Evolutionary conservation across 92 coral and sea anemone species (phyloP).

Genomic region (Umimayanthus chanpuru): DNA sequence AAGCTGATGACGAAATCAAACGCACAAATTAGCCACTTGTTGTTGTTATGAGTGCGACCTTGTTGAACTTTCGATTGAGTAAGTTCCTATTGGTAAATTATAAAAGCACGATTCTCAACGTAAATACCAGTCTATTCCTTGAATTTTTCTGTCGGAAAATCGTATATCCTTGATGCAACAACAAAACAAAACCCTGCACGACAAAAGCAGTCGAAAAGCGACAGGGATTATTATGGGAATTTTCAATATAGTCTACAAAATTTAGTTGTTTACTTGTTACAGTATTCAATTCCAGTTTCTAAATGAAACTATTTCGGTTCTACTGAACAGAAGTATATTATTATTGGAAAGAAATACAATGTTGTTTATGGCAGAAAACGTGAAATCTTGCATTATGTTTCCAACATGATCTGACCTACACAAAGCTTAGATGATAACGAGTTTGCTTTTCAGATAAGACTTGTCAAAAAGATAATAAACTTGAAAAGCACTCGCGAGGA

Average conservation of each 20-base stretch:
- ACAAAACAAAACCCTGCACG: background rate
- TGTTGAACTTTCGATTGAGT: slow-evolving; percentile 32
- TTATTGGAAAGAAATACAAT: background rate
- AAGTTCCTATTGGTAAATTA: slow-evolving; percentile 13
- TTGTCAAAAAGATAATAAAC: slow-evolving; percentile 46
- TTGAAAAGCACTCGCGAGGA: slow-evolving; percentile 41
- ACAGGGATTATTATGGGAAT: background rate
- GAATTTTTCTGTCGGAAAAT: slow-evolving; percentile 15
- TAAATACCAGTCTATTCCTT: background rate
- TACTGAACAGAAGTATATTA: background rate
- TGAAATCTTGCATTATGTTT: background rate
- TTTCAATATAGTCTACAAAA: background rate
- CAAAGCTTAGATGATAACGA: slow-evolving; percentile 31
- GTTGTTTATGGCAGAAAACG: background rate
- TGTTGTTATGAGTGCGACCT: slow-evolving; percentile 13
- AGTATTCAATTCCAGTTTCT: background rate
- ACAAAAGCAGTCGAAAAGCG: background rate
- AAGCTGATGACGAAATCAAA: slow-evolving; percentile 28
- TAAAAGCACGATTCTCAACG: slow-evolving; percentile 16
- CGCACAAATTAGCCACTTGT: slow-evolving; percentile 40
- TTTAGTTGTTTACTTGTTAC: background rate
- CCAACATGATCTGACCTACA: slow-evolving; percentile 22
- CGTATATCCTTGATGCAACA: background rate
- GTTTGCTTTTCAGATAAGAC: slow-evolving; percentile 38
- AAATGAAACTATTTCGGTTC: background rate